Base-by-base conservation (phyloP, 2,888 invertebrate species). In the Tetramorium bicarinatum region DNA sequence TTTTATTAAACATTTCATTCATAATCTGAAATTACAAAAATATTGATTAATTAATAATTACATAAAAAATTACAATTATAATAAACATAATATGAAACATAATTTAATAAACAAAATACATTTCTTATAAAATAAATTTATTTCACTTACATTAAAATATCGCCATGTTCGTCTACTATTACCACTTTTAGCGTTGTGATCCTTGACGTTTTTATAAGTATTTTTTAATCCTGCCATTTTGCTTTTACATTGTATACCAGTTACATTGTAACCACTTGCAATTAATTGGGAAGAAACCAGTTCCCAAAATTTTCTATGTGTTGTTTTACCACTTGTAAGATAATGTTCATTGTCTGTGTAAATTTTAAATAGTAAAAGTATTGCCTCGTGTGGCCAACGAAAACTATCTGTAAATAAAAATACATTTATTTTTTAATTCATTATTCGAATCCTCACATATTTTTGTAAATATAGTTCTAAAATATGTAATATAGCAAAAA, bases 1-100 rank as follows among this genome's bases (percentile, higher is more conserved):
- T 66, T 41, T 66, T 66, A 13, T 0, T 25, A 13, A 66, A 66
- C 8, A 66, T 66, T 66, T 66, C 66, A 44, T 66, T 13, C 64
- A 44, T 64, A 64, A 64, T 8, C 15, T 34, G 4, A 34, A 34
- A 34, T 34, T 34, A 34, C 29, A 41, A 6, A 4, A 64, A 64
- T 66, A 25, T 44, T 66, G 18, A 61, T 34, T 34, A 34, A 61
- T 25, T 25, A 3, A 34, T 34, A 34, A 34, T 61, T 61, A 61
- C 3, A 34, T 34, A 25, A 18, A 21, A 66, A 66, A 66, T 34
- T 4, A 15, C 21, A 44, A 66, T 66, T 38, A 15, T 59, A 7
- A 25, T 41, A 66, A 61, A 18, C 18, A 34, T 4, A 3, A 66
- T 2, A 66, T 3, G 18, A 1, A 34, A 29, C 29, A 34, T 4